phyloP scores from a whole-genome alignment of 2,888 invertebrate species.

The Erebia aethiops region DNA sequence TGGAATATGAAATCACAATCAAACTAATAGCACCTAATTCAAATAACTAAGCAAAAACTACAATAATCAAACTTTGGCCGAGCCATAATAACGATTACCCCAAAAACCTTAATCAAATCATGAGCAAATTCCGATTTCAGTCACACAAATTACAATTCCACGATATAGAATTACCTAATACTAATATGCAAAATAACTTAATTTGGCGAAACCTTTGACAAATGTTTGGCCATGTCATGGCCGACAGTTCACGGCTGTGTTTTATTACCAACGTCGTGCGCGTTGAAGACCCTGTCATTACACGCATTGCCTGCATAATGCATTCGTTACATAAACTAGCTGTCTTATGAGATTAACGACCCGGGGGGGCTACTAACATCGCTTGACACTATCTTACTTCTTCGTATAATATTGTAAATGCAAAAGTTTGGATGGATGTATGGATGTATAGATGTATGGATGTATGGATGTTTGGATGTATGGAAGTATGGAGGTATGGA shows the following conservation, averaged over 20 bases:
- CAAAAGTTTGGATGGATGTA: no score
- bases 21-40: background rate
- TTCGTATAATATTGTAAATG: no score
- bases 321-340: constrained; percentile 51
- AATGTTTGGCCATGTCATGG: constrained; percentile 31
- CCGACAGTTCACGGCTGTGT: constrained; percentile 31
- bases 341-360: constrained; percentile 45
- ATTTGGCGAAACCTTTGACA: constrained; percentile 21
- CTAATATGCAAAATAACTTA: constrained; percentile 19
- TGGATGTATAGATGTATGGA: no score
- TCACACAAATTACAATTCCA: constrained; percentile 8
- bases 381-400: no score
- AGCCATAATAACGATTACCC: background rate
- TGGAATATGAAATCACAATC: background rate
- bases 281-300: constrained; percentile 41
- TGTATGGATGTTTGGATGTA: no score
- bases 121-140: background rate
- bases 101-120: constrained; percentile 15
- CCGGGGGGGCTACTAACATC: background rate
- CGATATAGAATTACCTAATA: constrained; percentile 9
- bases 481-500: no score
- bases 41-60: constrained; percentile 5
- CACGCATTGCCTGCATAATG: constrained; percentile 7
- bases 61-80: constrained; percentile 11
- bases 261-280: constrained; percentile 47